A percentile compares a stretch with the other conserved stretches of the same genome.
Evolutionary conservation across 2,888 invertebrate species (phyloP).

Genomic region (Pandemis cinnamomeana): DNA sequence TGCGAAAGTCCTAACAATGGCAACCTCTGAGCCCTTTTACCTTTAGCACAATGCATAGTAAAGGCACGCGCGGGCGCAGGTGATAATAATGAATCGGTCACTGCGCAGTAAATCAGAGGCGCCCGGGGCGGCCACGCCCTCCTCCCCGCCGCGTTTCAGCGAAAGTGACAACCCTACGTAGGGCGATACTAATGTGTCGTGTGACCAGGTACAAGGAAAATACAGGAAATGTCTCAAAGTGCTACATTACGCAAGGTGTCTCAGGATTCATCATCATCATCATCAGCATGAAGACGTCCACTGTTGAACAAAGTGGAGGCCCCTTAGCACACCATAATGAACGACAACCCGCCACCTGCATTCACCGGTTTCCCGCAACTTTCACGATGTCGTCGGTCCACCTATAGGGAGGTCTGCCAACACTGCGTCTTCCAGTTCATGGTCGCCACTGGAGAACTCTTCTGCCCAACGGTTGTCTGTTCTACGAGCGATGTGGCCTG

Average conservation of each 20-base stretch:
- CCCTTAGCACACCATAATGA: too few relatives aligned
- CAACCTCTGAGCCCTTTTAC: constrained; percentile 39
- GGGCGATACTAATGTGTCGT: constrained; percentile 53
- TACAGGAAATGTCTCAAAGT: not conserved
- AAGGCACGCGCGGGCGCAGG: constrained; percentile 48
- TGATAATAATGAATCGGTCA: constrained; percentile 60
- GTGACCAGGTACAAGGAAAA: constrained; percentile 37
- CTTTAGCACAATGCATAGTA: constrained; percentile 39
- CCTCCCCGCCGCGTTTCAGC: constrained; percentile 52
- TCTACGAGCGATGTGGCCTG: too few relatives aligned
- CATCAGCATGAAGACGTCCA: too few relatives aligned
- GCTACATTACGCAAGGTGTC: not conserved
- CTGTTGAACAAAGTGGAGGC: too few relatives aligned
- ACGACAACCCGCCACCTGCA: too few relatives aligned
- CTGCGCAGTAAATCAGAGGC: constrained; percentile 55
- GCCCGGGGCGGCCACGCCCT: constrained; percentile 48
- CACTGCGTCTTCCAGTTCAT: too few relatives aligned
- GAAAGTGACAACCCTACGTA: constrained; percentile 58
- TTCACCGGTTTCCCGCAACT: too few relatives aligned
- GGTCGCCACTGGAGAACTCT: too few relatives aligned
- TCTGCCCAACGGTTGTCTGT: too few relatives aligned
- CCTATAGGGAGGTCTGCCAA: too few relatives aligned
- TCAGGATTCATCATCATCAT: too few relatives aligned
- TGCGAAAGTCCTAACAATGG: constrained; percentile 31
- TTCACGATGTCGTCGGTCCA: too few relatives aligned